Evolutionary conservation across 2,113 vertebrate species (phyloP), one percentile per base, ranked within the genome.

Genomic region (Andinoacara biseriatus): DNA sequence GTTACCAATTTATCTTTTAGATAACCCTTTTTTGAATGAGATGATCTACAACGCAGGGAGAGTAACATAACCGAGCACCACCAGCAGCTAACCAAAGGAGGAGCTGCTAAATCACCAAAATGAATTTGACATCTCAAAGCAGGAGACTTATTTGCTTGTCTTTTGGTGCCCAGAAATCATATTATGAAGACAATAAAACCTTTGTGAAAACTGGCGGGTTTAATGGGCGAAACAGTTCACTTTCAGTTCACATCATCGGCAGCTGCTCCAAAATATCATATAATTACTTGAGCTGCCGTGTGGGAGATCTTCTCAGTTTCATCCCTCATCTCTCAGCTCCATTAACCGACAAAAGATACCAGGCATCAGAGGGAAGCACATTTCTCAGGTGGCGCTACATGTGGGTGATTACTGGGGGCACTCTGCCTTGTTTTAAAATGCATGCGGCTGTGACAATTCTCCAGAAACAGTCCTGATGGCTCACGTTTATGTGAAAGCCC

Each of bases 281-380:
- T 52, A 26, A 72, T 72, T 49, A 46, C 43, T 69, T 49, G 63
- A 49, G 69, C n/a, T 40, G 82, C 82, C 83, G 52, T 63, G 78
- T 82, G 81, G 83, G 81, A 86, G 58, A 62, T 61, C 40, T 78
- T 86, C 78, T 86, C 77, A 15, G 67, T 83, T 74, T 83, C 84
- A 65, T 38, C 46, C 59, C 58, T 65, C 58, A 35, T 83, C 83
- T 80, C 74, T 77, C 78, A 49, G 81, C 8, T 82, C 83, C 75
- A 86, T 89, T 87, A 89, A n/a, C 80, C 14, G 80, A 87, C 40
- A 82, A 89, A 82, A 78, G 76, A 82, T 18, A 78, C 49, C 74
- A 54, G 40, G 7, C n/a, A 56, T 29, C 40, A 1, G 61, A 65
- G 43, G 84, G 22, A 77, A 72, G 59, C 7, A 17, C 61, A 81